Base-by-base conservation (phyloP, 35 echinoderm and acorn worm species). In the Holothuria glaberrima region DNA sequence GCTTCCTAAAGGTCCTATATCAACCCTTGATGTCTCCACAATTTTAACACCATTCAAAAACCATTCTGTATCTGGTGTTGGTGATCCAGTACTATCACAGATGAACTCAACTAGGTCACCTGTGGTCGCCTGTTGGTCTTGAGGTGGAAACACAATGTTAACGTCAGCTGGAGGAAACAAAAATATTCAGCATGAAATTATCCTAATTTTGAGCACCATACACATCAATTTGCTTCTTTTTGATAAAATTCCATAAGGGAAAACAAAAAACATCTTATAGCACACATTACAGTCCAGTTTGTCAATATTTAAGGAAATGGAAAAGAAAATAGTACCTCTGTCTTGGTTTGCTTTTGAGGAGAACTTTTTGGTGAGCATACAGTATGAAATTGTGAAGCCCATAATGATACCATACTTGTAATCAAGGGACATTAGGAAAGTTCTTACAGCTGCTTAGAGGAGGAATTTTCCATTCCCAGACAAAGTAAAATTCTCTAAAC, bases 21-120 rank as follows among this genome's bases (percentile, higher is more conserved):
- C 36, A 35, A 67, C 33, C 58, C 85, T 87, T 14, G 61, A 67
- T 67, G 60, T 46, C 22, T 87, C 66, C 4, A 71, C 54, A 26
- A 87, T 36, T 20, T 66, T n/a, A 34, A 88, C 70, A 29, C 54
- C 80, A 86, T 99, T 93, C 68, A 93, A 58, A 34, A 36, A 92
- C 97, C 97, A 99, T 26, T 74, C 80, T 13, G 92, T 90, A 3
- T 58, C 81, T 25, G 97, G 97, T 50, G 88, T 94, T 36, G 97
- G 97, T 64, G 97, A 95, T 0, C 97, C 97, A 3, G 88, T 95
- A 68, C 90, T 95, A 36, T 75, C 93, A 70, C 97, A 99, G 0
- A 61, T 58, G 19, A 99, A 91, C 26, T 59, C 67, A 19, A 99
- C 54, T 2, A 86, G 67, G 29, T 94, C 97, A 50, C 97, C 97